A percentile compares a stretch with the other conserved stretches of the same genome.
Conservation (phyloP, 2,797 vertebrate genomes). For the Acomys russatus region DNA sequence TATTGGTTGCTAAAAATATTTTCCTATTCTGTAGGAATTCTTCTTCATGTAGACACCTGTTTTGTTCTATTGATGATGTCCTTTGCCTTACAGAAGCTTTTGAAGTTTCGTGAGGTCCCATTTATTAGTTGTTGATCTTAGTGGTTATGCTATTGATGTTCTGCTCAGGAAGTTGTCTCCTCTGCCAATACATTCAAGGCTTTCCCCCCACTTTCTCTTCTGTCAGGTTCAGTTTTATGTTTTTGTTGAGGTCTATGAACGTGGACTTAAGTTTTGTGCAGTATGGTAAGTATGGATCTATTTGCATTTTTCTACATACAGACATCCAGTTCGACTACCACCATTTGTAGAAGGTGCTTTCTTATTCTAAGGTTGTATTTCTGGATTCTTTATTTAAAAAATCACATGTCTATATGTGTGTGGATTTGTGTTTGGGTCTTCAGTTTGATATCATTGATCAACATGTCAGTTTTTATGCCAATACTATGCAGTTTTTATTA, state of each 20-base stretch:
- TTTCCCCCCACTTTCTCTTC: background rate
- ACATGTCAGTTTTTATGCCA: background rate
- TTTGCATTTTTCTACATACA: background rate
- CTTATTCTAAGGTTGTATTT: background rate
- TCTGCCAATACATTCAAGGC: background rate
- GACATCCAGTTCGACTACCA: background rate
- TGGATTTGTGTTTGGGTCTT: background rate
- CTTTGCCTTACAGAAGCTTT: background rate
- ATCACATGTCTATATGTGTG: background rate
- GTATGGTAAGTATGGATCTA: background rate
- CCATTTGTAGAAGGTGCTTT: background rate
- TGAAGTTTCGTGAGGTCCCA: background rate
- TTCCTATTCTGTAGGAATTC: background rate
- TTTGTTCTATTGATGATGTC: background rate
- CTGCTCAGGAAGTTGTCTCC: background rate
- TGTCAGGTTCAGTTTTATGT: background rate
- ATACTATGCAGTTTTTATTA: background rate
- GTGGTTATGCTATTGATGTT: background rate
- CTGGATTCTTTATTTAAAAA: background rate
- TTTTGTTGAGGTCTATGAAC: background rate
- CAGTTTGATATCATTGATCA: background rate
- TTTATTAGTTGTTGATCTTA: background rate
- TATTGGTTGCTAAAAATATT: background rate
- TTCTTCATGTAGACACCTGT: background rate
- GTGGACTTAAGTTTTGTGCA: background rate